Conservation (phyloP, 2,888 invertebrate genomes). For the Dolomedes plantarius region DNA sequence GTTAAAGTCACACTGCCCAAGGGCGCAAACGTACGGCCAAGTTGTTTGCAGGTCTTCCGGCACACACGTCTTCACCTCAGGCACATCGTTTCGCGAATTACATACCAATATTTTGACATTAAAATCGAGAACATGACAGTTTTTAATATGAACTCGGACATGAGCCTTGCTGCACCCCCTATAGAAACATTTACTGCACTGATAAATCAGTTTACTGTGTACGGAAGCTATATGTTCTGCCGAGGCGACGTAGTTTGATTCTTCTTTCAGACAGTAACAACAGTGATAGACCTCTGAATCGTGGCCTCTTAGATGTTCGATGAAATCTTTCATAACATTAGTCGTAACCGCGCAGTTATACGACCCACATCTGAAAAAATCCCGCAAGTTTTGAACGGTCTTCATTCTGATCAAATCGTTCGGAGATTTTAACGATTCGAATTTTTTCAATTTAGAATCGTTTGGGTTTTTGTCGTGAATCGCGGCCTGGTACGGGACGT, state of each 20-base stretch:
- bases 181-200: conserved; percentile 66
- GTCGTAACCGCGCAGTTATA: conserved; percentile 47
- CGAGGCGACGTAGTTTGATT: not conserved
- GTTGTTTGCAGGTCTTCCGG: conserved; percentile 5
- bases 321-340: conserved; percentile 6
- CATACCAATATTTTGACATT: conserved; percentile 5
- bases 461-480: conserved; percentile 36
- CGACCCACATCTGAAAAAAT: conserved; percentile 55
- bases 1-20: conserved; percentile 43
- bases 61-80: too few species aligned
- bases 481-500: conserved; percentile 59
- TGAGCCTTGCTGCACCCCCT: conserved; percentile 52
- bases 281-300: conserved; percentile 40
- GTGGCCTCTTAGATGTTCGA: conserved; percentile 13
- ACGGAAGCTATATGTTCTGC: conserved; percentile 38
- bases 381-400: conserved; percentile 22
- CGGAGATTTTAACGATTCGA: conserved; percentile 56
- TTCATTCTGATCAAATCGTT: conserved; percentile 39
- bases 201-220: conserved; percentile 42
- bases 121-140: conserved; percentile 24
- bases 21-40: conserved; percentile 54
- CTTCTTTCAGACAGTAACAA: conserved; percentile 46
- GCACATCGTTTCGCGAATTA: not conserved
- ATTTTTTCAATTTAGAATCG: conserved; percentile 19
- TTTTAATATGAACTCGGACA: conserved; percentile 51